These are phyloP conservation scores for Rhegmatorhina hoffmannsi DNA, from an alignment of 2,113 vertebrate species.

Conservation along the genomic window DNA sequence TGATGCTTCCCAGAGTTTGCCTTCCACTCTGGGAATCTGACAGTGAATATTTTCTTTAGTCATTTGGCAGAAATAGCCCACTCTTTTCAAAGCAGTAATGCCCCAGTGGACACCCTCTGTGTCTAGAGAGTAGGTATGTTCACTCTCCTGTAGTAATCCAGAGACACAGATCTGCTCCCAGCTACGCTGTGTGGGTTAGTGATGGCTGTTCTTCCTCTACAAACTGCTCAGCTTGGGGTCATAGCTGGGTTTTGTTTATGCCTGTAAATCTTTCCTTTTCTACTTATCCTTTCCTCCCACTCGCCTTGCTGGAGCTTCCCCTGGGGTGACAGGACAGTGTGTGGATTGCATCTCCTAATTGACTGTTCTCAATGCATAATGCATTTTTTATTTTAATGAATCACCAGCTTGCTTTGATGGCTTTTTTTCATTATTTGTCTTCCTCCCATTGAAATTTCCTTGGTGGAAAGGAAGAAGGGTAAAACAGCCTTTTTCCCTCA, in stretches of 20 bases:
- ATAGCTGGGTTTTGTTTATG: slow-evolving; percentile 57
- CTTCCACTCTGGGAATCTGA: not conserved
- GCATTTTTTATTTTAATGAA: slow-evolving; percentile 67
- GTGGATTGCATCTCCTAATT: slow-evolving; percentile 60
- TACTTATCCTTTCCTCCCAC: slow-evolving; percentile 48
- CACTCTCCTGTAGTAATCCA: not conserved
- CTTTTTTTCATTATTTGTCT: slow-evolving; percentile 59
- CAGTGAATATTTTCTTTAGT: not conserved
- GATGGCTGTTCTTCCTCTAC: slow-evolving; percentile 13
- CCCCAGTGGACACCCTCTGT: not conserved
- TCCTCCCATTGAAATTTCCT: slow-evolving; percentile 52
- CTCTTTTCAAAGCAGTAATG: not conserved
- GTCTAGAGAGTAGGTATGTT: not conserved
- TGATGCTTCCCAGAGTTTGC: not conserved
- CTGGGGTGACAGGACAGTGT: slow-evolving; percentile 44
- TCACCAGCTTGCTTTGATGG: slow-evolving; percentile 53
- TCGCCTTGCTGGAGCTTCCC: slow-evolving; percentile 41
- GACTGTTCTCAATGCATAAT: slow-evolving; percentile 66
- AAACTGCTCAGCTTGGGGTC: slow-evolving; percentile 37
- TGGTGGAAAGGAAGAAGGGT: slow-evolving; percentile 29
- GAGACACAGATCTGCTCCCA: not conserved
- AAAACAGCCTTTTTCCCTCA: slow-evolving; percentile 15
- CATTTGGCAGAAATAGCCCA: not conserved
- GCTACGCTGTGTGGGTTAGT: not conserved
- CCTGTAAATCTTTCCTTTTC: slow-evolving; percentile 47